Percentiles rank a stretch among this genome's conserved stretches.
Conservation (phyloP, 1,140 invertebrate genomes). For the Drosophila carrolli region DNA sequence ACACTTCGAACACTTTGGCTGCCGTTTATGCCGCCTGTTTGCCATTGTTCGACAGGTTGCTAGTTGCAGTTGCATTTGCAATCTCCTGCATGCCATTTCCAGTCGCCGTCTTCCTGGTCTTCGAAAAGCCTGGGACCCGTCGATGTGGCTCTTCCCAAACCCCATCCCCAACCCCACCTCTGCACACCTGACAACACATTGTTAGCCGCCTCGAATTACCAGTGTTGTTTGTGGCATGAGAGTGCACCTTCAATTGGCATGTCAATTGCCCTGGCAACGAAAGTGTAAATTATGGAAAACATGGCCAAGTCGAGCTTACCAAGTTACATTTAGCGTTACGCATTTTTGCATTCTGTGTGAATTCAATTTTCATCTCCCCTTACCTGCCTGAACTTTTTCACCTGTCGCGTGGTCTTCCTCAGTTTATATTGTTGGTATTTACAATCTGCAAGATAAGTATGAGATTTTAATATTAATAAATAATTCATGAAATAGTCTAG, state of each 20-base stretch:
- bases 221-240: constrained; percentile 58
- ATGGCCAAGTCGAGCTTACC: constrained; percentile 35
- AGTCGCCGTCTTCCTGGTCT: constrained; percentile 51
- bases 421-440: constrained; percentile 15
- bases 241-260: constrained; percentile 41
- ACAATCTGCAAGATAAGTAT: constrained; percentile 42
- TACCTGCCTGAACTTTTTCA: constrained; percentile 65
- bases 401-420: constrained; percentile 48
- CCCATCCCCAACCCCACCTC: background rate
- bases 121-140: constrained; percentile 21
- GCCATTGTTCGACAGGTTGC: constrained; percentile 25
- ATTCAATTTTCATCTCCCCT: constrained; percentile 27
- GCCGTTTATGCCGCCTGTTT: constrained; percentile 17
- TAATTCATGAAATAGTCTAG: no score
- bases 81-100: constrained; percentile 57
- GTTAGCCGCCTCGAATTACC: constrained; percentile 73
- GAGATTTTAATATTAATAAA: background rate
- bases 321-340: constrained; percentile 58
- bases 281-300: constrained; percentile 50
- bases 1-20: constrained; percentile 21
- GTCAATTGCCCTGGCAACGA: constrained; percentile 58
- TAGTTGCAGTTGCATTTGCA: constrained; percentile 46
- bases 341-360: constrained; percentile 75
- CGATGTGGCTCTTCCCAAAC: background rate
- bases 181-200: constrained; percentile 56